Evolutionary conservation across 2,113 vertebrate species (phyloP), one percentile per base, ranked within the genome.

Genomic region (Leptodactylus fuscus): DNA sequence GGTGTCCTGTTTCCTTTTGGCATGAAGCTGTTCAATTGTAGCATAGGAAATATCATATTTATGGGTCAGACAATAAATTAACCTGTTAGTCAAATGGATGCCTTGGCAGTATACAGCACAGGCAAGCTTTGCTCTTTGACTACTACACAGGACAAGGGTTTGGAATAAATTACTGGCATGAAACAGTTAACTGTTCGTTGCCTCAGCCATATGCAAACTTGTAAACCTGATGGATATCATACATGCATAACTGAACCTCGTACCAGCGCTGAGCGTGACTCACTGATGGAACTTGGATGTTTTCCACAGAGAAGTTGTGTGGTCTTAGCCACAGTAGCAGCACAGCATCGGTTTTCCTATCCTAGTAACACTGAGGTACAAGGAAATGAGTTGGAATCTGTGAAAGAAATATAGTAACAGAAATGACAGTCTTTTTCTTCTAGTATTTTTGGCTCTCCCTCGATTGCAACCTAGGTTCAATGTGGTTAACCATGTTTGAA

Each of bases 261-360:
- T 85, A 85, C 34, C 65, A 71, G 29, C 46, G 62, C 75, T 80
- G 75, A 85, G 74, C 76, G 89, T 92, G 87, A 90, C 87, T 92
- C 91, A 88, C 89, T 91, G 90, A 90, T 92, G 90, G 88, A 91
- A 88, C 87, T 89, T 92, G 91, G 91, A 93, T 89, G 55, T 87
- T 62, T 65, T 91, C 89, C 91, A 89, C 87, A 79, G 51, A 51
- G 87, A 88, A 85, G 87, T 85, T 93, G 90, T 92, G 89, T 92
- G 90, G 90, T 92, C 91, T 91, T 65, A 89, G 80, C 90, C 88
- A 87, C 90, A 91, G 88, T 84, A 89, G 85, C 90, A 89, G 62
- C 77, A 79, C 82, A 86, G 85, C 41, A 73, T 90, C 80, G 87
- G 92, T 71, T 93, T 93, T 89, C 81, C 87, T 89, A 18, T 88